Base-by-base conservation (phyloP, 1,140 invertebrate species). In the Tribolium madens region DNA sequence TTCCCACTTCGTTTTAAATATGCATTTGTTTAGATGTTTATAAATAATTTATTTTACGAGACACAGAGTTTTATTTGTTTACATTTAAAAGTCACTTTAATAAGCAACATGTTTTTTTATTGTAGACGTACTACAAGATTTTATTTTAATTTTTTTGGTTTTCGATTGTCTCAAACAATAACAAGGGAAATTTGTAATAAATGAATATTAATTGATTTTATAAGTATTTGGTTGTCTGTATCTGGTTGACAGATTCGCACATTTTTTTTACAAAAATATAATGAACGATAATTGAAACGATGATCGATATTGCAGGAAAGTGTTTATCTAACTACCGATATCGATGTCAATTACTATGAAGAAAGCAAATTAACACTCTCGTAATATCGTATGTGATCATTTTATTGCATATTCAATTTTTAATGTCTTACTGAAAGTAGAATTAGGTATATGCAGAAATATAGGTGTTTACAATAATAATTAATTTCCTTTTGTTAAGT, bases 281-380 rank as follows among this genome's bases (percentile, higher is more conserved):
- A 33, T 69, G n/a, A 13, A n/a, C 2, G 15, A 69, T 69, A 33
- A 69, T 17, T 13, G n/a, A n/a, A 14, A 9, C 10, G 10, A 73
- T 36, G 14, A 47, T 71, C 69, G 36, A 12, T 75, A 75, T 75
- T 47, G 36, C 26, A 47, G 53, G n/a, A 15, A 47, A 50, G 13
- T 21, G 50, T 42, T 76, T 75, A 48, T 78, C 36, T 74, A 46
- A 31, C 15, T 50, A 76, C 15, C 50, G 53, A 36, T 17, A 70
- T 47, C 52, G 21, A 31, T 47, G 17, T 72, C 26, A 42, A 46
- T 36, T 76, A 50, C 17, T 21, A 53, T 18, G 48, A 46, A 73
- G 17, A 50, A 73, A 70, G 13, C 17, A 18, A n/a, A 15, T 72
- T 42, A 50, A 70, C 36, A 21, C 17, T 12, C 18, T 36, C 69